Conservation (phyloP, 1,140 invertebrate species). For the Drosophila santomea region DNA sequence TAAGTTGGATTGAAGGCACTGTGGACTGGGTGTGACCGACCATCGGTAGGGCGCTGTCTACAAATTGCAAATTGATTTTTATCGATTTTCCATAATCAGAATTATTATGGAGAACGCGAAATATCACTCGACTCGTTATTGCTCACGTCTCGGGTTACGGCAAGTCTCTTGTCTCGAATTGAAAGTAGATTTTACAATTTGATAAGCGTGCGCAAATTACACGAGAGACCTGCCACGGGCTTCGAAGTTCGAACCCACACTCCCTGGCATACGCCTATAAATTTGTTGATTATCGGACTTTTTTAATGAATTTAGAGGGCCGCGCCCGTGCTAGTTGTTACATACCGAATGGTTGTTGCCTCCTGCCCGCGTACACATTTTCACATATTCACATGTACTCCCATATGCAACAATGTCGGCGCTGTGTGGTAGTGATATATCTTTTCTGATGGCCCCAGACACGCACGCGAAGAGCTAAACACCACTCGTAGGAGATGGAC, state of each 20-base stretch:
- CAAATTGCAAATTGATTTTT: constrained; percentile 82
- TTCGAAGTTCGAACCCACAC: background rate
- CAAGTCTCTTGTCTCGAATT: constrained; percentile 57
- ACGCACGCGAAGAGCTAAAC: constrained; percentile 38
- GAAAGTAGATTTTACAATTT: constrained; percentile 81
- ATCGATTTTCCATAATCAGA: constrained; percentile 78
- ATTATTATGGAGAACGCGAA: constrained; percentile 73
- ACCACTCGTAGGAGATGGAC: constrained; percentile 22
- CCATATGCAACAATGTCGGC: constrained; percentile 49
- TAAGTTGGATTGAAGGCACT: constrained; percentile 11
- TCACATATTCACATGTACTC: constrained; percentile 27
- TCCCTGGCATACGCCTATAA: constrained; percentile 71
- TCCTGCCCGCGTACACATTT: constrained; percentile 1
- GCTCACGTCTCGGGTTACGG: constrained; percentile 66
- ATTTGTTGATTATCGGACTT: constrained; percentile 73
- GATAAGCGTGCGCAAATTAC: constrained; percentile 80
- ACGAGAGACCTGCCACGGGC: constrained; percentile 63
- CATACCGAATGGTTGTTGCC: constrained; percentile 29
- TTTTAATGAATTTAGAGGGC: constrained; percentile 75
- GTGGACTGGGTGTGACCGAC: constrained; percentile 56
- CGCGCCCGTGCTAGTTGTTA: constrained; percentile 52
- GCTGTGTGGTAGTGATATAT: constrained; percentile 19
- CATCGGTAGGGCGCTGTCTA: constrained; percentile 55
- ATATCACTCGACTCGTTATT: constrained; percentile 76
- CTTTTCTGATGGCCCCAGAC: constrained; percentile 42